Conservation (phyloP, 2,113 vertebrate genomes). For the Rhynchopsitta pachyrhyncha region DNA sequence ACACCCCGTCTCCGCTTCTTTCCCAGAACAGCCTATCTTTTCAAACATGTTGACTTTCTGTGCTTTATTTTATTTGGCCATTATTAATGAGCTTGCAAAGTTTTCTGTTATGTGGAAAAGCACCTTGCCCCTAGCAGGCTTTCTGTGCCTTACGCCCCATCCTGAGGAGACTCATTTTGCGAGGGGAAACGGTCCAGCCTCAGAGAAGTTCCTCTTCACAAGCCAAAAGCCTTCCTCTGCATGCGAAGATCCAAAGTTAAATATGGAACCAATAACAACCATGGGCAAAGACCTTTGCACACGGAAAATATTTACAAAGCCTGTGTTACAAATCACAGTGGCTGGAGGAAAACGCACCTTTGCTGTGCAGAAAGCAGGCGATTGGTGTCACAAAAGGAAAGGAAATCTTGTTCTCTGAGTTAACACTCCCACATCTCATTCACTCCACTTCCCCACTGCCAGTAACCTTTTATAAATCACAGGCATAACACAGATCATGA, state of each 20-base stretch:
- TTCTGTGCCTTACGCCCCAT: not conserved
- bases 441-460: not conserved
- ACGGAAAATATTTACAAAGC: not conserved
- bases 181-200: not conserved
- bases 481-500: not conserved
- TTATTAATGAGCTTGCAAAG: not conserved
- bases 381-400: not conserved
- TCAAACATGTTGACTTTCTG: not conserved
- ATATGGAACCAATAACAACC: constrained; percentile 21
- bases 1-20: not conserved
- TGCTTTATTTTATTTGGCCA: not conserved
- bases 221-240: not conserved
- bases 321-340: not conserved
- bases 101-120: not conserved
- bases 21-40: not conserved
- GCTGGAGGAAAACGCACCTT: not conserved
- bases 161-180: not conserved
- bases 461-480: not conserved
- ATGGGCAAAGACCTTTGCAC: not conserved
- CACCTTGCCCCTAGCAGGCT: not conserved
- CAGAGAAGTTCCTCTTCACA: not conserved
- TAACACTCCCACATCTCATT: not conserved
- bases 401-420: not conserved
- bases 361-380: not conserved
- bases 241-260: not conserved